Percentiles rank a stretch among this genome's conserved stretches.
phyloP scores from a whole-genome alignment of 2,797 vertebrate species.

The Poeciliopsis paucimaculata region DNA sequence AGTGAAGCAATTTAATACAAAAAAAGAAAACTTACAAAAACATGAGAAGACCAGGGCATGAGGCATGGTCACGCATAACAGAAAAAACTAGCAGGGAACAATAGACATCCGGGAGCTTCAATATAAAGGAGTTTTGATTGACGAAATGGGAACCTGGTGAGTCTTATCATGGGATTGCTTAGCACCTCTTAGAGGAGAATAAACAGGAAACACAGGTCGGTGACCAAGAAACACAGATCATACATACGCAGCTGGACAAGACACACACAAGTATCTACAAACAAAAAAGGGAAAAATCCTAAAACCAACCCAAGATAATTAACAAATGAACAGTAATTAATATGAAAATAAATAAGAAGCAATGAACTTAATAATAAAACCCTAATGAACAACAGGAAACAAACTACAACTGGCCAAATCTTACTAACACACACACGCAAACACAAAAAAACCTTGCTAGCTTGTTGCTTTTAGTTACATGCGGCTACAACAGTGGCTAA shows the following conservation, averaged over 20 bases:
- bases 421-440: background rate
- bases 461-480: background rate
- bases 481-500: background rate
- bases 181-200: background rate
- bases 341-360: background rate
- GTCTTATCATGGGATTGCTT: background rate
- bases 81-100: background rate
- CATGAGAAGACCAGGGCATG: background rate
- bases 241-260: background rate
- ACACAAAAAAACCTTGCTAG: background rate
- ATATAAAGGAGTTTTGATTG: background rate
- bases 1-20: background rate
- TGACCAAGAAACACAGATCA: background rate
- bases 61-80: background rate
- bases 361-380: background rate
- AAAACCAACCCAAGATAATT: background rate
- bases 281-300: background rate
- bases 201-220: background rate
- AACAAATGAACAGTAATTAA: background rate
- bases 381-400: background rate
- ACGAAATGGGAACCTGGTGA: background rate
- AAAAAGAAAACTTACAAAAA: background rate
- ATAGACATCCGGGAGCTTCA: background rate
- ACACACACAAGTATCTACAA: background rate
- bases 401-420: background rate